phyloP scores from a whole-genome alignment of 2,797 vertebrate species.

The Capromys pilorides region DNA sequence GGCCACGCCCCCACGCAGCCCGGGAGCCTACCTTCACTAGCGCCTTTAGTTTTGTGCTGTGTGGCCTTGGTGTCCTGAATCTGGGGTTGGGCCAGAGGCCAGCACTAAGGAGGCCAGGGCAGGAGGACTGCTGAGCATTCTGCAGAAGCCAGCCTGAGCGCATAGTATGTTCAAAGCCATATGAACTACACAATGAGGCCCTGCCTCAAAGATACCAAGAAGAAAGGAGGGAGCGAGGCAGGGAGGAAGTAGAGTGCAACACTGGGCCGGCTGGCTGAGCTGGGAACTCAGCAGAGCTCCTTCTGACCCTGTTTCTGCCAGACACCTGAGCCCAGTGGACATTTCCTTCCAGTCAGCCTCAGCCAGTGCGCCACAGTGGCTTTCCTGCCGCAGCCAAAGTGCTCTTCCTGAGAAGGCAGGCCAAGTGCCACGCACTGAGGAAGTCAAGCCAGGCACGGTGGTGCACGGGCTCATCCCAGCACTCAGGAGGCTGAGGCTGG shows the following conservation, averaged over 20 bases:
- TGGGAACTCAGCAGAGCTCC: not conserved
- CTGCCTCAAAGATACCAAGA: not conserved
- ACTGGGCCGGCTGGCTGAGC: not conserved
- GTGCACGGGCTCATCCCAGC: no score
- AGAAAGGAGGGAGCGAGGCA: no score
- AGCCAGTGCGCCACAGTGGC: not conserved
- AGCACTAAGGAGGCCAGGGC: not conserved
- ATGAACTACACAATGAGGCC: not conserved
- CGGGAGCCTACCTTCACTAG: no score
- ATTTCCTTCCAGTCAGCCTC: not conserved
- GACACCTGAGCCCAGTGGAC: constrained; percentile 9
- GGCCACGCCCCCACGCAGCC: no score
- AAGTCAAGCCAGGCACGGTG: no score
- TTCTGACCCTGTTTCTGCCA: not conserved
- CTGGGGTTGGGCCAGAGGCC: no score
- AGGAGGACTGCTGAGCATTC: not conserved
- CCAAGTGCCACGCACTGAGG: not conserved
- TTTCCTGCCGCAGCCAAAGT: constrained; percentile 39
- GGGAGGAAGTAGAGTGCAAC: not conserved
- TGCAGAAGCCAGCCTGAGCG: no score
- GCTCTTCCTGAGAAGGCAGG: not conserved
- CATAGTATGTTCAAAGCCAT: not conserved
- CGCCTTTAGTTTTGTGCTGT: no score
- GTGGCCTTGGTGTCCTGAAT: no score
- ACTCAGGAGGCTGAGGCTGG: not conserved